Base-by-base conservation (phyloP, 1,140 invertebrate genomes). In the Ips nitidus region DNA sequence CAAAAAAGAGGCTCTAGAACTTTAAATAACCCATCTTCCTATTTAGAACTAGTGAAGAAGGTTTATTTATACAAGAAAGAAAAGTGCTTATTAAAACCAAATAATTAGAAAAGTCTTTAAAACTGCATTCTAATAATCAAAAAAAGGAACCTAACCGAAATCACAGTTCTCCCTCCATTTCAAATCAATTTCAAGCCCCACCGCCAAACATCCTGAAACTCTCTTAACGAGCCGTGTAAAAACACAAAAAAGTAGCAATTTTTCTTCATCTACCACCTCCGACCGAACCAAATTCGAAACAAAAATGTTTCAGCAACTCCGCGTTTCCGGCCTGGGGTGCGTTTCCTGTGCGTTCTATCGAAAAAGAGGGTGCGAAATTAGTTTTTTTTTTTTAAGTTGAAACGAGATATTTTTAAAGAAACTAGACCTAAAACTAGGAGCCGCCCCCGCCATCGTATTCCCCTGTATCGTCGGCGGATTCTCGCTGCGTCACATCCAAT, bases 381-480 rank as follows among this genome's bases (percentile, higher is more conserved):
- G 71, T 75, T 75, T 75, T 55, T 55, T 55, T 55, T 75, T 22
- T 22, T 22, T 22, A 22, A 59, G n/a, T 58, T 75, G 73, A 75
- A 75, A 75, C 62, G 71, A 69, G 73, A 75, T 75, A 75, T 75
- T 75, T 75, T 73, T 70, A 71, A 71, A 62, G 41, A n/a, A 50
- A 41, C n/a, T 40, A 41, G 41, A 37, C 45, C 36, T n/a, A 52
- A 52, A 38, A 52, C 52, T 63, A 63, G 52, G 52, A 63, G 52
- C 60, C 53, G 42, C 64, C 64, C 53, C 55, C 64, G 6, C 41
- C n/a, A 22, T 42, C 63, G 37, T n/a, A 37, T 45, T 53, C 40
- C 36, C 36, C 42, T 4, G 7, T 22, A 5, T 52, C 2, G 38
- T 5, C 45, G n/a, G 4, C 53, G 58, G 50, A 57, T 64, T 52